Evolutionary conservation across 2,797 vertebrate genomes (phyloP), one percentile per base, ranked within the genome.

Genomic region (Chaetophractus vellerosus): DNA sequence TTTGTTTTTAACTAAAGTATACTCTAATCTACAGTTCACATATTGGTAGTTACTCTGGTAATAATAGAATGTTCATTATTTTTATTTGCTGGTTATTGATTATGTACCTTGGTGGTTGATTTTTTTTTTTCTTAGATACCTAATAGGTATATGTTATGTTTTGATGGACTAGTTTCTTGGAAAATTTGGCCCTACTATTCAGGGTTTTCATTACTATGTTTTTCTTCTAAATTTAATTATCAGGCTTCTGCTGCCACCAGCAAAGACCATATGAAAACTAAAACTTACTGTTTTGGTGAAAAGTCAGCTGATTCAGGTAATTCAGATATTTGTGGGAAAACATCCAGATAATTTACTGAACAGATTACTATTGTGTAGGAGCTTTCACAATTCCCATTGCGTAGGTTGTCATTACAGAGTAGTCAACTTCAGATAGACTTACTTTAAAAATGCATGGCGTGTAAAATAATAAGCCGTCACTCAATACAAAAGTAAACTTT

Each of bases 181-280:
- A 94, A 94, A 84, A 97, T 96, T 90, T 97, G 55, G 21, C 74
- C 96, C 18, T 95, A 45, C 86, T 96, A 2, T 97, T 97, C 78
- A 91, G 93, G 86, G 66, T 64, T 95, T 79, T 87, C 84, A 83
- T 82, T 96, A 38, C 96, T 96, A 84, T 93, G 83, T 88, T 96
- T 21, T 94, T 95, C 57, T 93, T 68, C 94, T 97, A 88, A 96
- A 79, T 90, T 94, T 94, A 87, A 87, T 28, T 91, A 80, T 64
- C 41, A 87, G 48, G 59, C 33, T 82, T 23, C 93, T 91, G 9
- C 57, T 96, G 78, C 81, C 98, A 55, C 48, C 16, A 74, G 68
- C 48, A 75, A 52, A 94, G 80, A 90, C 78, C 19, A 79, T 55
- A 74, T 66, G 48, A 93, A 94, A 93, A 18, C 68, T 92, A 89